Evolutionary conservation across 2,888 invertebrate species (phyloP).

Genomic region (Drosophila falleni): DNA sequence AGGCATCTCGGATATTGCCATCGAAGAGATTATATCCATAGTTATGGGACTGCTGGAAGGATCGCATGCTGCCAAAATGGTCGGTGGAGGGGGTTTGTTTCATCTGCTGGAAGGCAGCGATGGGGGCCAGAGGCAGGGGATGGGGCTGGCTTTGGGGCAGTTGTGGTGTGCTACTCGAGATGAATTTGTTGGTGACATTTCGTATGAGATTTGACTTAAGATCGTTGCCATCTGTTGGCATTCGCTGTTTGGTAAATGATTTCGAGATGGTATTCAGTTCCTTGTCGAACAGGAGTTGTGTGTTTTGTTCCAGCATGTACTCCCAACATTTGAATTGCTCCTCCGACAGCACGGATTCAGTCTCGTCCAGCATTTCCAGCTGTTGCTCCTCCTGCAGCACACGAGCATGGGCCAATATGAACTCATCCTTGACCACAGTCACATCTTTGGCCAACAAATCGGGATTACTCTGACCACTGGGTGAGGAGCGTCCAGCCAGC

Average conservation of each 20-base stretch:
- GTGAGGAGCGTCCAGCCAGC: slow-evolving; percentile 88
- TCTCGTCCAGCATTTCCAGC: slow-evolving; percentile 87
- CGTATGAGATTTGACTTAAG: slow-evolving; percentile 79
- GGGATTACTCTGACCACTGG: slow-evolving; percentile 93
- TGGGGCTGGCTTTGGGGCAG: slow-evolving; percentile 79
- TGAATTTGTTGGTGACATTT: slow-evolving; percentile 86
- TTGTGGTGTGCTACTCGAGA: slow-evolving; percentile 91
- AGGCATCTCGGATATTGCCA: slow-evolving; percentile 65
- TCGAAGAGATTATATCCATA: slow-evolving; percentile 76
- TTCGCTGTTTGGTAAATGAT: slow-evolving; percentile 86
- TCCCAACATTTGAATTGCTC: slow-evolving; percentile 97
- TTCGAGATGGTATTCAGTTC: slow-evolving; percentile 92
- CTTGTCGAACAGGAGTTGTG: slow-evolving; percentile 94
- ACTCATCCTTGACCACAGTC: slow-evolving; percentile 75
- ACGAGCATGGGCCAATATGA: slow-evolving; percentile 83
- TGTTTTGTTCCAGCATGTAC: slow-evolving; percentile 96
- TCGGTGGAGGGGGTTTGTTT: slow-evolving; percentile 74
- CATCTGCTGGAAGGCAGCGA: slow-evolving; percentile 51
- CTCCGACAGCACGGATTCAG: slow-evolving; percentile 89
- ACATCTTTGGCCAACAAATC: slow-evolving; percentile 81
- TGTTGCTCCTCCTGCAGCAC: slow-evolving; percentile 87
- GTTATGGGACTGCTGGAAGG: slow-evolving; percentile 89
- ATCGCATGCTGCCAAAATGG: slow-evolving; percentile 92
- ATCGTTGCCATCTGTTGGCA: slow-evolving; percentile 68
- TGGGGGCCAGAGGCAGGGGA: slow-evolving; percentile 37